Base-by-base conservation (phyloP, 2,888 invertebrate species). In the Pimpla rufipes region DNA sequence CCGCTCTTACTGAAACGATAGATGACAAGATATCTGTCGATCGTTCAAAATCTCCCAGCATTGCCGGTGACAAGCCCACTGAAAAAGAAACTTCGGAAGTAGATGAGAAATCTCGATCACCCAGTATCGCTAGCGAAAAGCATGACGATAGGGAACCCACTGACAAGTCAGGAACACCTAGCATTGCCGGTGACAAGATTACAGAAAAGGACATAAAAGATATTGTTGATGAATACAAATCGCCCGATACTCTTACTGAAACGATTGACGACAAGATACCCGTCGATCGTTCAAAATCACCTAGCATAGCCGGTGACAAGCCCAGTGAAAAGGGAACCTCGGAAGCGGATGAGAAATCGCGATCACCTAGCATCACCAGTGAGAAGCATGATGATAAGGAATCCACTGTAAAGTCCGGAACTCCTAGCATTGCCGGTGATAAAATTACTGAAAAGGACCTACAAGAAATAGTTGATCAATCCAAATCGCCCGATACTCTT, bases 31-130 rank as follows among this genome's bases (percentile, higher is more conserved):
- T 37, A 1, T 7, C 29, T 6, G 8, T 3, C 0, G 79, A 67
- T 4, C 35, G 62, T 21, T 80, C 85, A 5, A 85, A 82, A 78
- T 85, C 83, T 1, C 77, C 83, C 0, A 40, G 76, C 62, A 88
- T 87, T 29, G 13, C 79, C 7, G 64, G 71, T 13, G 83, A 83
- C 11, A n/a, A 59, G 18, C 18, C 13, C 7, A 77, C 77, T 16
- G 82, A 50, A n/a, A 70, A 66, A n/a, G 16, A 52, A 16, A 2
- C 37, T 1, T 77, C 62, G 11, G 42, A 42, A 42, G 13, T 8
- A 1, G 42, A 42, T 10, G 71, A 71, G 8, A 40, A 29, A 57
- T 71, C 79, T 1, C 23, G 71, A 59, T 79, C 79, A 52, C 45
- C 83, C 0, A 81, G 80, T 42, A 59, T 67, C 16, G 50, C 67